phyloP scores from a whole-genome alignment of 1,140 invertebrate genomes.

The Drosophila persimilis region DNA sequence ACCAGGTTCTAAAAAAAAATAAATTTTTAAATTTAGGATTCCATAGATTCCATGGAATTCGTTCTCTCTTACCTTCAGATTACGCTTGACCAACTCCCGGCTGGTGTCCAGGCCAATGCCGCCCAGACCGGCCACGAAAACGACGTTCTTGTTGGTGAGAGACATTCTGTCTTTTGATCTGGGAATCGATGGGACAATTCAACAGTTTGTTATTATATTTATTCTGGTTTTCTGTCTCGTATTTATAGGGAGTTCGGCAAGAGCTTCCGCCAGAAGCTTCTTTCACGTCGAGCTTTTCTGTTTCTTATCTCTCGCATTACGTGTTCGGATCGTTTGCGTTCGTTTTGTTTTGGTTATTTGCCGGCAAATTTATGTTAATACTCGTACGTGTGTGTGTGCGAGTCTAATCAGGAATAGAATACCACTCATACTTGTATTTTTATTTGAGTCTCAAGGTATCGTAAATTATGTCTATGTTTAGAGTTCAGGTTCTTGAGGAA shows the following conservation, averaged over 20 bases:
- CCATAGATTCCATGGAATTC: neutral
- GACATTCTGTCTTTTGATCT: constrained; percentile 53
- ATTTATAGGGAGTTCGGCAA: constrained; percentile 51
- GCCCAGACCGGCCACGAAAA: constrained; percentile 75
- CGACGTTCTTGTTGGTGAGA: constrained; percentile 71
- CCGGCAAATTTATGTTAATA: constrained; percentile 3
- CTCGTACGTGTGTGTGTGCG: neutral
- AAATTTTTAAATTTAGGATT: neutral
- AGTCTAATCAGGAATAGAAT: constrained; percentile 11
- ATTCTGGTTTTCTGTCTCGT: constrained; percentile 16
- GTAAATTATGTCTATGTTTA: constrained; percentile 30
- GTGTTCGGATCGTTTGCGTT: constrained; percentile 2
- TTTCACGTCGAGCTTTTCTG: constrained; percentile 27
- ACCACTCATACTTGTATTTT: constrained; percentile 5
- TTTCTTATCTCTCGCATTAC: constrained; percentile 23
- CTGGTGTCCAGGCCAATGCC: constrained; percentile 75
- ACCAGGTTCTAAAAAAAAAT: constrained; percentile 54
- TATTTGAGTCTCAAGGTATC: neutral
- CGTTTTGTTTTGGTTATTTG: constrained; percentile 44
- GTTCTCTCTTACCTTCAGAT: constrained; percentile 48
- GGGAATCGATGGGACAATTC: constrained; percentile 19
- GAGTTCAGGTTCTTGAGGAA: constrained; percentile 36
- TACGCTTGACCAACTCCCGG: constrained; percentile 57
- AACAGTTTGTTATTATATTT: constrained; percentile 26
- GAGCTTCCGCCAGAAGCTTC: constrained; percentile 5